Conservation (phyloP, 2,888 invertebrate species). For the Helobdella robusta region DNA sequence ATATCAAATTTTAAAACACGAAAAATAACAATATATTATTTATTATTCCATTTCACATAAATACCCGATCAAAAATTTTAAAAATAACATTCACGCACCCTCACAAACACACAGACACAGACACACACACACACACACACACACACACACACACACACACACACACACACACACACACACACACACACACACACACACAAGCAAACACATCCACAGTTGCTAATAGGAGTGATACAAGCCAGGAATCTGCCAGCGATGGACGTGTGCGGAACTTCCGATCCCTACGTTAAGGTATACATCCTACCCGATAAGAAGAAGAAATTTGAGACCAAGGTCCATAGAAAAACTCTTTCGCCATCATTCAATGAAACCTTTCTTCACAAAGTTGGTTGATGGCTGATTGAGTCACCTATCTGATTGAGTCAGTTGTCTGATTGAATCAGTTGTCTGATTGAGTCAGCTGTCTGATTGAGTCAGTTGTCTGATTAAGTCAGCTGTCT, state of each 20-base stretch:
- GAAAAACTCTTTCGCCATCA: slow-evolving; percentile 92
- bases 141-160: slow-evolving; percentile 16
- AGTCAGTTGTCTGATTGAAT: too few relatives aligned
- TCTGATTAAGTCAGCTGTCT: too few relatives aligned
- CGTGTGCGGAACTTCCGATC: slow-evolving; percentile 98
- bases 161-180: slow-evolving; percentile 16
- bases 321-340: slow-evolving; percentile 97
- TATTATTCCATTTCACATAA: too few relatives aligned
- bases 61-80: too few relatives aligned
- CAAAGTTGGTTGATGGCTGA: slow-evolving; percentile 63
- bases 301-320: slow-evolving; percentile 99
- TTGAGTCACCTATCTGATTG: too few relatives aligned
- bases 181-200: slow-evolving; percentile 12
- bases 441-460: too few relatives aligned
- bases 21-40: neutral
- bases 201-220: slow-evolving; percentile 55
- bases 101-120: slow-evolving; percentile 8
- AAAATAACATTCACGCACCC: too few relatives aligned
- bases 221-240: slow-evolving; percentile 94
- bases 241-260: slow-evolving; percentile 95
- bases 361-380: slow-evolving; percentile 98
- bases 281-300: slow-evolving; percentile 89
- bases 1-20: too few relatives aligned
- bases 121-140: slow-evolving; percentile 16
- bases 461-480: too few relatives aligned